phyloP scores from a whole-genome alignment of 1,140 invertebrate species.

The Hypothenemus hampei region DNA sequence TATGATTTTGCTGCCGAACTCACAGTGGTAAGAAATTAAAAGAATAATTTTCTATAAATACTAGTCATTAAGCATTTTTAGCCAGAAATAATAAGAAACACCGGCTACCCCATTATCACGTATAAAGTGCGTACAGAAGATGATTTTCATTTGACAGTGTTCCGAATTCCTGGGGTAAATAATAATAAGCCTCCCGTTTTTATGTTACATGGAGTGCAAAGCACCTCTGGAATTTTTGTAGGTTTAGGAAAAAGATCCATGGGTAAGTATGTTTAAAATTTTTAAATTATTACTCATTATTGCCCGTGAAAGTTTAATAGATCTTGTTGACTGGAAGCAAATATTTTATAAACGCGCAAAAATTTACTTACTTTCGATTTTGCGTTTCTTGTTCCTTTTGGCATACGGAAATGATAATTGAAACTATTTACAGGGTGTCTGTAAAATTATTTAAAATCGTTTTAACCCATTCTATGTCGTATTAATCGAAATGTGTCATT shows the following conservation, averaged over 20 bases:
- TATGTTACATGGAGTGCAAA: constrained; percentile 61
- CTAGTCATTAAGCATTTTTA: constrained; percentile 16
- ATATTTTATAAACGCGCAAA: no score
- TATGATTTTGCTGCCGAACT: constrained; percentile 39
- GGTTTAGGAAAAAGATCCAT: constrained; percentile 47
- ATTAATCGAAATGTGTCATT: no score
- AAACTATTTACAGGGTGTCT: no score
- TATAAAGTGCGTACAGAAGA: constrained; percentile 51
- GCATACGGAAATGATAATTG: no score
- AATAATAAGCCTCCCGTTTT: constrained; percentile 48
- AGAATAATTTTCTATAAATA: neutral
- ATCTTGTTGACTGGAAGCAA: no score
- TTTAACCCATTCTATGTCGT: no score
- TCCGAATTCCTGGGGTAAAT: constrained; percentile 48
- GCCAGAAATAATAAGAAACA: constrained; percentile 49
- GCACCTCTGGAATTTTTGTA: constrained; percentile 55
- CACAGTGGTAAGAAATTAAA: constrained; percentile 36
- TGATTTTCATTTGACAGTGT: constrained; percentile 53
- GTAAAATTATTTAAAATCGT: no score
- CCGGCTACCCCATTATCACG: constrained; percentile 52
- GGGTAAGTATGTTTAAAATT: constrained; percentile 39
- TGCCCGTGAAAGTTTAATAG: no score
- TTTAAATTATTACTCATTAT: no score
- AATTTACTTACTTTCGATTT: no score
- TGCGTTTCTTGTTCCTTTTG: no score